Evolutionary conservation across 2,888 invertebrate genomes (phyloP).

Genomic region (Drosophila limbata): DNA sequence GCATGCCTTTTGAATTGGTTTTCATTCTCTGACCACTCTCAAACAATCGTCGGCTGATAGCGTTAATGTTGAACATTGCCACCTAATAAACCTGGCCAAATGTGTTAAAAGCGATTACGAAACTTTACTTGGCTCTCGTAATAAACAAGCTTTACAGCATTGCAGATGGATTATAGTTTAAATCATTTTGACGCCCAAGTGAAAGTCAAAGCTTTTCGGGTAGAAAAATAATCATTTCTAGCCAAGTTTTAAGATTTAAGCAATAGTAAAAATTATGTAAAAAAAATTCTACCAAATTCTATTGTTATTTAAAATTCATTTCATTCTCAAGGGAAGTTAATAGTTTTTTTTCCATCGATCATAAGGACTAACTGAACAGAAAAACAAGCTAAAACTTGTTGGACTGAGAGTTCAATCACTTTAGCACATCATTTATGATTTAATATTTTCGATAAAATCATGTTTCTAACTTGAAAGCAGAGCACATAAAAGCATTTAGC

Average conservation of each 20-base stretch:
- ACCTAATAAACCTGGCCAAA: conserved; percentile 16
- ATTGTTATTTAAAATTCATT: neutral
- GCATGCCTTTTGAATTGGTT: conserved; percentile 55
- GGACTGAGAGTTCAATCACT: neutral
- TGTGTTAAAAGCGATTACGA: conserved; percentile 11
- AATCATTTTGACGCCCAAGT: conserved; percentile 1
- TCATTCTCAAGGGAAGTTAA: neutral
- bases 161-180: conserved; percentile 22
- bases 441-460: conserved; percentile 19
- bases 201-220: conserved; percentile 1
- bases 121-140: conserved; percentile 3
- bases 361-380: neutral
- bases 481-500: conserved; percentile 9
- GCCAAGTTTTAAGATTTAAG: neutral
- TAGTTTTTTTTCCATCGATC: neutral
- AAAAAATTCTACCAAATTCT: neutral
- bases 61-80: conserved; percentile 19
- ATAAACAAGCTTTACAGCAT: conserved; percentile 13
- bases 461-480: neutral
- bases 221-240: neutral
- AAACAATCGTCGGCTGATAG: conserved; percentile 21
- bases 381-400: neutral
- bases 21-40: conserved; percentile 21
- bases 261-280: neutral
- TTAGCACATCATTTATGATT: conserved; percentile 14